These are phyloP conservation scores for Scleropages formosus DNA, from an alignment of 2,797 vertebrate genomes.

Conservation along the genomic window DNA sequence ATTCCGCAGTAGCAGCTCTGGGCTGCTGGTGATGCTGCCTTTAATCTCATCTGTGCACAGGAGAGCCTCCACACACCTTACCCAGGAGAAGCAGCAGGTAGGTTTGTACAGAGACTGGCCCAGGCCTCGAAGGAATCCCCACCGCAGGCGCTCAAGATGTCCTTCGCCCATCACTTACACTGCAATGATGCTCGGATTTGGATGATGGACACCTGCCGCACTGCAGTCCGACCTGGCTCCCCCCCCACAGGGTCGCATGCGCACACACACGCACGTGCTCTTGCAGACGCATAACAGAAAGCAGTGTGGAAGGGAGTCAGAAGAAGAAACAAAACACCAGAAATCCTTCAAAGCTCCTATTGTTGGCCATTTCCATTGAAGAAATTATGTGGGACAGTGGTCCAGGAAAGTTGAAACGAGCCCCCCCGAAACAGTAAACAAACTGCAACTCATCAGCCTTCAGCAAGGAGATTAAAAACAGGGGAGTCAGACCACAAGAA, in stretches of 20 bases:
- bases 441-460: not conserved
- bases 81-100: constrained; percentile 69
- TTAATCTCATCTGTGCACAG: not conserved
- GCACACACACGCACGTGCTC: constrained; percentile 46
- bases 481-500: not conserved
- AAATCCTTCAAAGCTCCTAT: too few relatives aligned
- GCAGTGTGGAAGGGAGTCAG: not conserved
- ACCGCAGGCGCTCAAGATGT: constrained; percentile 45
- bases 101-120: constrained; percentile 32
- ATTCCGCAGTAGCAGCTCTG: too few relatives aligned
- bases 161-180: constrained; percentile 35
- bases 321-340: not conserved
- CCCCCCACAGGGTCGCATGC: constrained; percentile 34
- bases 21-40: not conserved
- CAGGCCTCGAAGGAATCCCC: constrained; percentile 36
- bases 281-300: constrained; percentile 34
- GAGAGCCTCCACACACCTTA: constrained; percentile 46
- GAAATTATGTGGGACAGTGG: not conserved
- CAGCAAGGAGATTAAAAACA: constrained; percentile 5
- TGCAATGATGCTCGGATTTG: constrained; percentile 69
- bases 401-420: not conserved
- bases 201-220: constrained; percentile 74
- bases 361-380: too few relatives aligned
- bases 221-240: constrained; percentile 16
- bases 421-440: not conserved